phyloP scores from a whole-genome alignment of 2,797 vertebrate genomes.

The Taenioides sp. region DNA sequence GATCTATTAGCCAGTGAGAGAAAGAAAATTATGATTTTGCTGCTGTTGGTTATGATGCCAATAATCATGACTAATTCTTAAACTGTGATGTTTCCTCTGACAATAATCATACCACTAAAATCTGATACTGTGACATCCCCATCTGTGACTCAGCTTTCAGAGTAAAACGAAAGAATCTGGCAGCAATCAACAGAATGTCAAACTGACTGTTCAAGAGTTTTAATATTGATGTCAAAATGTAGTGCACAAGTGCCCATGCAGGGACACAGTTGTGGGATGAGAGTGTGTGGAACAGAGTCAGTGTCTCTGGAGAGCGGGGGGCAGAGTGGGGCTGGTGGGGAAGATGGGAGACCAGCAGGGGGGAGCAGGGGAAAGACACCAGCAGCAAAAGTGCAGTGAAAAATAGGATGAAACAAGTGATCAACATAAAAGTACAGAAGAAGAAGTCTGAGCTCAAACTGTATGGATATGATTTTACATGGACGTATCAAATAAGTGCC shows the following conservation, averaged over 20 bases:
- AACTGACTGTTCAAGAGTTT: not conserved
- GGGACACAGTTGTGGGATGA: not conserved
- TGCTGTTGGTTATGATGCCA: too few relatives aligned
- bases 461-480: constrained; percentile 28
- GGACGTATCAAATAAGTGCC: constrained; percentile 16
- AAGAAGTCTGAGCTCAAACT: constrained; percentile 13
- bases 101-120: too few relatives aligned
- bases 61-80: too few relatives aligned
- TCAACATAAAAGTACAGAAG: constrained; percentile 13
- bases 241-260: not conserved
- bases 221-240: not conserved
- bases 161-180: not conserved
- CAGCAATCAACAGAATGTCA: not conserved
- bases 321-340: constrained; percentile 20
- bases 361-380: constrained; percentile 4
- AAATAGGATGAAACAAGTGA: constrained; percentile 16
- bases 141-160: too few relatives aligned
- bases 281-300: not conserved
- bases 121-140: too few relatives aligned
- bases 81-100: too few relatives aligned
- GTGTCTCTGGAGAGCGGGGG: not conserved
- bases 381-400: constrained; percentile 22
- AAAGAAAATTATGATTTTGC: too few relatives aligned
- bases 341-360: not conserved
- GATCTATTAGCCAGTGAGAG: too few relatives aligned